Conservation (phyloP, 2,888 invertebrate species). For the Stenodera caucasica region DNA sequence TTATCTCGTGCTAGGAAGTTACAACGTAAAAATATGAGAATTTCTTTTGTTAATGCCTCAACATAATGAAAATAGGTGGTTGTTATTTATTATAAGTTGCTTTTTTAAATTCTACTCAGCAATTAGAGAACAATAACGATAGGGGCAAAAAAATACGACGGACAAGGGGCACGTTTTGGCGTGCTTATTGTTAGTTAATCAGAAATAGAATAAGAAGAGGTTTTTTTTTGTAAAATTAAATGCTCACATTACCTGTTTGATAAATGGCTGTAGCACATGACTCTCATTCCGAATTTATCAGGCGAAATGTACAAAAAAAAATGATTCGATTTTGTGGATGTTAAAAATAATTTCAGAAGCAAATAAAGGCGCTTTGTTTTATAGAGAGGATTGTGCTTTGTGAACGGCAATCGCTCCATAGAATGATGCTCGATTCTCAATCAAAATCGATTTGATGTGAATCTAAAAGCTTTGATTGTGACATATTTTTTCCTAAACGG, state of each 20-base stretch:
- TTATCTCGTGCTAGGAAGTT: too few species aligned
- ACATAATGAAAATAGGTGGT: too few species aligned
- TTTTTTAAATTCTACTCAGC: not conserved
- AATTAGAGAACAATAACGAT: not conserved
- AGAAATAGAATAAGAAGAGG: not conserved
- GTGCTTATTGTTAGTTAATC: not conserved
- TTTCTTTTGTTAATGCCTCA: too few species aligned
- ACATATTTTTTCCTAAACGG: not conserved
- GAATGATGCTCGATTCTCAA: not conserved
- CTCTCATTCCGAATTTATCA: not conserved
- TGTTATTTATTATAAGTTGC: not conserved
- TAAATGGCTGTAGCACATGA: not conserved
- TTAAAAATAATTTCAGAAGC: too few species aligned
- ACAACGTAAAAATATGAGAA: too few species aligned
- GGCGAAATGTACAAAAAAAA: too few species aligned
- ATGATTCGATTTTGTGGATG: too few species aligned
- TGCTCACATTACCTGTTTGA: not conserved
- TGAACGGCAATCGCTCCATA: not conserved
- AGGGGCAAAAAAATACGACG: not conserved
- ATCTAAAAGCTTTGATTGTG: not conserved
- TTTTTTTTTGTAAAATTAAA: not conserved
- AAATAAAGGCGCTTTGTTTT: too few species aligned
- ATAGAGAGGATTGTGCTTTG: not conserved
- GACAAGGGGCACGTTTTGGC: slow-evolving; percentile 1
- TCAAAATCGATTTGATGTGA: slow-evolving; percentile 2